Percentiles rank a stretch among this genome's conserved stretches.
phyloP scores from a whole-genome alignment of 2,888 invertebrate genomes.

The Gymnocheta viridis region DNA sequence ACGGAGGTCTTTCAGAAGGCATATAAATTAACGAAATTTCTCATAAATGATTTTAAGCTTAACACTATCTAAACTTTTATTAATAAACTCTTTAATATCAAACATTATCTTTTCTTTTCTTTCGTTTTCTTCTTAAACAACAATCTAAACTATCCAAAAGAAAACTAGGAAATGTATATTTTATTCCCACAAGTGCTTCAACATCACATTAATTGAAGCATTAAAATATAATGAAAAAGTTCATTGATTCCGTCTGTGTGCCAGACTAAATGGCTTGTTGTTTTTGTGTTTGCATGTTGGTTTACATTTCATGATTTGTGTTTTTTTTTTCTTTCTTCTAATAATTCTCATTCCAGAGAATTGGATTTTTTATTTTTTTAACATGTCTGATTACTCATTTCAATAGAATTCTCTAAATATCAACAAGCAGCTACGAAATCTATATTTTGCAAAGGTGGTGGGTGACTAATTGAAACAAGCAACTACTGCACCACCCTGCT shows the following conservation, averaged over 20 bases:
- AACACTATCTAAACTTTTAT: not conserved
- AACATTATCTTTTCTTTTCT: not conserved
- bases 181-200: constrained; percentile 36
- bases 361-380: constrained; percentile 16
- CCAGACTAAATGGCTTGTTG: constrained; percentile 61
- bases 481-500: not conserved
- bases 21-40: not conserved
- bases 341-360: constrained; percentile 44
- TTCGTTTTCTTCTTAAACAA: not conserved
- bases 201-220: constrained; percentile 50
- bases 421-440: constrained; percentile 37
- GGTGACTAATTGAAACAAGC: constrained; percentile 63
- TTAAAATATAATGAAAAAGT: constrained; percentile 54
- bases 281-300: constrained; percentile 42
- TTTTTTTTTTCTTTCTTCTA: no score
- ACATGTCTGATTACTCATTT: constrained; percentile 67
- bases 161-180: not conserved
- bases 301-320: constrained; percentile 40
- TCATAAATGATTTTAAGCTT: not conserved
- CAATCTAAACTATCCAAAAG: constrained; percentile 2
- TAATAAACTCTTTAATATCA: not conserved
- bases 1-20: no score
- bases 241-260: constrained; percentile 66
- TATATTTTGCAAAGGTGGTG: constrained; percentile 26
- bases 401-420: constrained; percentile 51